phyloP scores from a whole-genome alignment of 2,113 vertebrate species.

The Oreochromis niloticus region DNA sequence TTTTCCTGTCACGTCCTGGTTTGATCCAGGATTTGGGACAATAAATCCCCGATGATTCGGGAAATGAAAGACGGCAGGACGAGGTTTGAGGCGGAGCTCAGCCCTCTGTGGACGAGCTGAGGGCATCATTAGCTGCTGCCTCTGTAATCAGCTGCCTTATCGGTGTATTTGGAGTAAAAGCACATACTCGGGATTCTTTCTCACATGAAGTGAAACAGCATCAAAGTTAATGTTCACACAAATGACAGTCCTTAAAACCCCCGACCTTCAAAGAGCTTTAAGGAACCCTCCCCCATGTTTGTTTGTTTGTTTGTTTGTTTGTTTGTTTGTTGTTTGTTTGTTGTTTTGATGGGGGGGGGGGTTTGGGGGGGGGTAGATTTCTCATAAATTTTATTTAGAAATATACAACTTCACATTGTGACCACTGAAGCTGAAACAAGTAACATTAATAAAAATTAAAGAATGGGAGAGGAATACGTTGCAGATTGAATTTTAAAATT shows the following conservation, averaged over 20 bases:
- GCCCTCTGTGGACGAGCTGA: accelerated
- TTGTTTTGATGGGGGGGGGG: too few relatives aligned
- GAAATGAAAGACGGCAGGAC: neutral
- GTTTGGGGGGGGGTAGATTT: neutral
- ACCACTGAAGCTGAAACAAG: neutral
- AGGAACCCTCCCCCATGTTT: accelerated
- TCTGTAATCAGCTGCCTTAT: neutral
- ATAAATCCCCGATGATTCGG: accelerated
- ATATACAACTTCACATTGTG: accelerated
- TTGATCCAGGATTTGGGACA: neutral
- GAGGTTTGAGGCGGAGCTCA: neutral
- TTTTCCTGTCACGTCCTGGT: neutral
- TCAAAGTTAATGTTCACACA: neutral
- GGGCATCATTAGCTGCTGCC: neutral
- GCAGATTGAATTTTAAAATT: neutral
- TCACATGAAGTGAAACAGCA: neutral
- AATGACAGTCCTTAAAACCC: neutral
- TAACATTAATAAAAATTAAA: neutral
- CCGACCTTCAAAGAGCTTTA: neutral
- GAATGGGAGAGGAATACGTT: too few relatives aligned
- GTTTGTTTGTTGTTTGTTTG: neutral
- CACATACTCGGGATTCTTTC: neutral
- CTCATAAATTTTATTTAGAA: neutral
- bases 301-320: neutral
- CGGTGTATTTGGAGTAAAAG: neutral